These are phyloP conservation scores for Lagocephalus sceleratus DNA, from an alignment of 2,797 vertebrate genomes.

Conservation along the genomic window DNA sequence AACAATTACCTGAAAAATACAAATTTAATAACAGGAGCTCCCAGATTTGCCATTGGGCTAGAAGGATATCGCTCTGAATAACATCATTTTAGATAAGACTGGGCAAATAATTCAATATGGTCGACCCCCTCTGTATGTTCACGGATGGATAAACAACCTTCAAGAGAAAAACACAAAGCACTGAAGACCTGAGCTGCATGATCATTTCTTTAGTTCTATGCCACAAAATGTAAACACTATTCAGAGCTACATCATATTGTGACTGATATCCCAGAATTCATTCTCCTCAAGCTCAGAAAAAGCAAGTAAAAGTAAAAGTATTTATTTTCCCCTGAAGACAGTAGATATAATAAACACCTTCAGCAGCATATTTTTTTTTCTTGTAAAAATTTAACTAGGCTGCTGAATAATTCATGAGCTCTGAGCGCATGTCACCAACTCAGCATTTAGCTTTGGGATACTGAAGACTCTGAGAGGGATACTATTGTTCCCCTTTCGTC, in stretches of 20 bases:
- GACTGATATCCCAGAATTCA: constrained; percentile 44
- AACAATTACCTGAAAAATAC: background rate
- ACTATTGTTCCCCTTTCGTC: constrained; percentile 58
- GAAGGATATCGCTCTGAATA: constrained; percentile 20
- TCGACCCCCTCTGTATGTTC: constrained; percentile 11
- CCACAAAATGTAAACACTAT: constrained; percentile 47
- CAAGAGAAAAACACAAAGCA: background rate
- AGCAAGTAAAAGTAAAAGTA: constrained; percentile 47
- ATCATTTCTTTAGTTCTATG: constrained; percentile 40
- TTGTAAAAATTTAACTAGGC: constrained; percentile 66
- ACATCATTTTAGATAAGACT: constrained; percentile 26
- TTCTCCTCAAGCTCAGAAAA: constrained; percentile 40
- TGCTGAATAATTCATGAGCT: constrained; percentile 68
- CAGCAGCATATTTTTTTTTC: constrained; percentile 37
- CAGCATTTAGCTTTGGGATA: constrained; percentile 69
- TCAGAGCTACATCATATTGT: constrained; percentile 48
- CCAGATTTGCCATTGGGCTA: constrained; percentile 19
- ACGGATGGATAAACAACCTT: constrained; percentile 9
- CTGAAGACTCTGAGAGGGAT: constrained; percentile 46
- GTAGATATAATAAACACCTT: constrained; percentile 72
- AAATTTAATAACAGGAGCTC: constrained; percentile 24
- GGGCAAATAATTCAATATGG: constrained; percentile 18
- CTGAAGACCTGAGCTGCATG: constrained; percentile 11
- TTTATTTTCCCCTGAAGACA: constrained; percentile 68
- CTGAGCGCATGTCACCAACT: constrained; percentile 61